Conservation (phyloP, 2,888 invertebrate species). For the Troides aeacus region DNA sequence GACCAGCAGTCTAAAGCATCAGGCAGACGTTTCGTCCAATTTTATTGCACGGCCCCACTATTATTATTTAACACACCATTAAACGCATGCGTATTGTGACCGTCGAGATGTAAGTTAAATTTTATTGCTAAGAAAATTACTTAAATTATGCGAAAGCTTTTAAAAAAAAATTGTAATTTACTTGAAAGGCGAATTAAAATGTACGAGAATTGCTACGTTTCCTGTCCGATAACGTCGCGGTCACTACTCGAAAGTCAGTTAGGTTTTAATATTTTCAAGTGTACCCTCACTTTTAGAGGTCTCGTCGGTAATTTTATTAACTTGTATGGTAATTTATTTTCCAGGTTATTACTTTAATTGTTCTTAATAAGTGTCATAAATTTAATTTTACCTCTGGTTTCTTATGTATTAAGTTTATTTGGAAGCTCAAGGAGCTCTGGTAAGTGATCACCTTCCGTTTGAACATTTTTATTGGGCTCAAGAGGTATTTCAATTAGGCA, state of each 20-base stretch:
- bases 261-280: constrained; percentile 10
- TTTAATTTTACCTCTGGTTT: background rate
- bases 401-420: background rate
- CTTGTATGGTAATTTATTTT: background rate
- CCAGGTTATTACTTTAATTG: constrained; percentile 1
- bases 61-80: constrained; percentile 28
- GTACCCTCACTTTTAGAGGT: background rate
- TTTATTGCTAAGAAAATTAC: constrained; percentile 5
- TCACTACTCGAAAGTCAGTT: constrained; percentile 12
- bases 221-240: constrained; percentile 13
- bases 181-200: constrained; percentile 9
- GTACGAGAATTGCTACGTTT: constrained; percentile 10
- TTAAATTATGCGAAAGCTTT: constrained; percentile 1
- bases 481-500: too few species aligned
- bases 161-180: background rate
- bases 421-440: too few species aligned
- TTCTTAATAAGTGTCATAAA: background rate
- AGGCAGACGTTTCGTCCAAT: constrained; percentile 12
- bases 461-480: too few species aligned
- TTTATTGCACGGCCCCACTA: constrained; percentile 26
- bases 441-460: too few species aligned
- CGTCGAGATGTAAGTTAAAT: constrained; percentile 3
- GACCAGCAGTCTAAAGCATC: constrained; percentile 19
- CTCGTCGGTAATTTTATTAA: background rate
- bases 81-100: constrained; percentile 15